Evolutionary conservation across 2,113 vertebrate species (phyloP), one percentile per base, ranked within the genome.

Genomic region (Hepsetus odoe): DNA sequence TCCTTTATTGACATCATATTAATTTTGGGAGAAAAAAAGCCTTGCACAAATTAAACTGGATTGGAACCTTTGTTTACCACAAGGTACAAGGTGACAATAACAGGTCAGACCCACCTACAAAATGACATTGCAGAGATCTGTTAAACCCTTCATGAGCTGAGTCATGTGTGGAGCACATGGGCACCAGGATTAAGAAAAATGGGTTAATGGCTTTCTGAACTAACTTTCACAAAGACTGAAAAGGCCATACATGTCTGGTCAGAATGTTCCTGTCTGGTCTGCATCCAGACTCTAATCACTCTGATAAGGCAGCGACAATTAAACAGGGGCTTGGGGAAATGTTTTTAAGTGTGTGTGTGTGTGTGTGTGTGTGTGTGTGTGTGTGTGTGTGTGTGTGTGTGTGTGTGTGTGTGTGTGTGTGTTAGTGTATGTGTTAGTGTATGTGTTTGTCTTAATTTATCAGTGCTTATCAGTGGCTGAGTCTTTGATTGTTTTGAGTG

Each of bases 301-400:
- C 55, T 58, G 55, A 58, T 58, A 58, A 58, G 55, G 38, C 20
- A 7, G 8, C 11, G 4, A 18, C 9, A 62, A 49, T 62, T 28
- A 62, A 62, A 74, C 38, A n/a, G 13, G 55, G 44, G 8, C 49
- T 20, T 4, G 5, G 40, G 16, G 35, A 30, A 18, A 40, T 55
- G 38, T 0, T 26, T 51, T 32, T 46, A 14, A 26, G 10, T 72
- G 49, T 59, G 14, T 40, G 55, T 11, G 42, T 59, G 69, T 72
- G 58, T 44, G 42, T 33, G 35, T 14, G 7, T 76, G 59, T 11
- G 35, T 14, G 9, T 46, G 64, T 7, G 26, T 28, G 8, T 18
- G 28, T 24, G 51, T 30, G 4, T 76, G 9, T 75, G 49, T 58
- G 13, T 35, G 53, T 16, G 40, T 67, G 74, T 71, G 55, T 53